Evolutionary conservation across 1,140 invertebrate species (phyloP), one percentile per base, ranked within the genome.

Genomic region (Macrosteles quadrilineatus): DNA sequence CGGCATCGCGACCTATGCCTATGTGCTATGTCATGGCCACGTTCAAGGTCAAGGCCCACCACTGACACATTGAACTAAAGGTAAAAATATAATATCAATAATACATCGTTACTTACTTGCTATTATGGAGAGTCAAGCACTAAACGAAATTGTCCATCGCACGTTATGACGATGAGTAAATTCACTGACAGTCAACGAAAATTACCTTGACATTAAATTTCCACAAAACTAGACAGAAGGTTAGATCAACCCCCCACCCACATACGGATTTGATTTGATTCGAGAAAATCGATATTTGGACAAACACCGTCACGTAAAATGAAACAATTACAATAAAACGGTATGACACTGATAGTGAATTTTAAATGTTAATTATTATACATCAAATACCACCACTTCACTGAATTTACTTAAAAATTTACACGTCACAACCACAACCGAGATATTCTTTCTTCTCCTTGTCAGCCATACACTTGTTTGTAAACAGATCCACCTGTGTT

Each of bases 11-110:
- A 50, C 47, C 47, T 50, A 50, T 17, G 47, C 47, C 47, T 50
- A n/a, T n/a, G n/a, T n/a, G n/a, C n/a, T n/a, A 50, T 50, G 47
- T 50, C 47, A 50, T 50, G 47, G 47, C 47, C 47, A 50, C 47
- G 47, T 50, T 50, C 47, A 50, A 50, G 47, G 47, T 50, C 47
- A 50, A 50, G 47, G 47, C 47, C 14, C n/a, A 21, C 14, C n/a
- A 50, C 3, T 50, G 47, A 50, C 47, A 50, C 47, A 50, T 50
- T 50, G 47, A 50, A 50, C 47, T 50, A 19, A 19, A 50, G 4
- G 21, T 50, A 19, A 50, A 21, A 11, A 50, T 4, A 6, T 4
- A 36, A 4, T 36, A 36, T 36, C 32, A 50, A 50, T 19, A 3
- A 50, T 50, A 50, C n/a, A n/a, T n/a, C n/a, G n/a, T n/a, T n/a